These are phyloP conservation scores for Anastrepha ludens DNA, from an alignment of 1,140 invertebrate species.

Conservation along the genomic window DNA sequence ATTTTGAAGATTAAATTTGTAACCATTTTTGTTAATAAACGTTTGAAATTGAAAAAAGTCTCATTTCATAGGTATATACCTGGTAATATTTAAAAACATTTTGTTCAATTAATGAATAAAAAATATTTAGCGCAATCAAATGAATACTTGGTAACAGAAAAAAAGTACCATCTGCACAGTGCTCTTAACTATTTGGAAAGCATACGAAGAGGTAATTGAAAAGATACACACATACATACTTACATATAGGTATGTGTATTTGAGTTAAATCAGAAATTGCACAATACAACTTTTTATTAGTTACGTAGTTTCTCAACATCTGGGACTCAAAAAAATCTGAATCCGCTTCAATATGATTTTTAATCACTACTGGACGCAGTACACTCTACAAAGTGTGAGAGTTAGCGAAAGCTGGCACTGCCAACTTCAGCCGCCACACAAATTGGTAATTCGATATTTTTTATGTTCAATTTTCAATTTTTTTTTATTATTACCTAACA, in stretches of 20 bases:
- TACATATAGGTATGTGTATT: too few species aligned
- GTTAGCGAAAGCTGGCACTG: not conserved
- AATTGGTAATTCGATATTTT: constrained; percentile 49
- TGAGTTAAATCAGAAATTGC: not conserved
- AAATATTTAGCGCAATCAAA: too few species aligned
- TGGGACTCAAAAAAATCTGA: constrained; percentile 46
- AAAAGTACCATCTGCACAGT: not conserved
- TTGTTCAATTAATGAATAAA: too few species aligned
- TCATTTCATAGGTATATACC: too few species aligned
- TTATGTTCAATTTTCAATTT: constrained; percentile 58
- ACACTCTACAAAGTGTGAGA: not conserved
- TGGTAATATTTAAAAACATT: too few species aligned
- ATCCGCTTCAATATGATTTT: constrained; percentile 22
- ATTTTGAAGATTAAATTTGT: too few species aligned
- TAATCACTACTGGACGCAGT: constrained; percentile 44
- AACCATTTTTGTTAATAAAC: too few species aligned
- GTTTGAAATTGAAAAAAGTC: too few species aligned
- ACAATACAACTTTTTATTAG: not conserved
- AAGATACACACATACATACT: too few species aligned
- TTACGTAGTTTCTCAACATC: constrained; percentile 18
- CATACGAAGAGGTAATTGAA: too few species aligned
- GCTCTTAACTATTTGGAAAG: too few species aligned
- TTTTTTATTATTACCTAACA: constrained; percentile 61
- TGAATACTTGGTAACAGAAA: too few species aligned
- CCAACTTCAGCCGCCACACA: constrained; percentile 22